Conservation (phyloP, 2,888 invertebrate genomes). For the Clivina fossor region DNA sequence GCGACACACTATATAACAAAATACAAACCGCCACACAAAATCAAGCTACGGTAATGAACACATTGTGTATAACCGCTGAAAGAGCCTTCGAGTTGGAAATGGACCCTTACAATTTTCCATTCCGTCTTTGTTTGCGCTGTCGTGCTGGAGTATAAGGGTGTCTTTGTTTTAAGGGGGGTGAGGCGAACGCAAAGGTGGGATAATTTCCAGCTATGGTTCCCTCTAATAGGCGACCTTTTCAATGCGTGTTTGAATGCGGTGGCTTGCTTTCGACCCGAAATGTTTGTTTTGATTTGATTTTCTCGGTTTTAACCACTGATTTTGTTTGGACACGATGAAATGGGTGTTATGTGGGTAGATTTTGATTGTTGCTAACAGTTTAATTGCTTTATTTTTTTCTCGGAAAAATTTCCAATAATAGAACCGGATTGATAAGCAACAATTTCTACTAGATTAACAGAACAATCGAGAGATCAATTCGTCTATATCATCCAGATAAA, state of each 20-base stretch:
- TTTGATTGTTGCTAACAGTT: no score
- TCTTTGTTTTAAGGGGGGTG: constrained; percentile 16
- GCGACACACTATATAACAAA: not conserved
- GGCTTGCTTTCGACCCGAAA: no score
- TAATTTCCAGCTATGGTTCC: constrained; percentile 21
- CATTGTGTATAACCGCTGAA: constrained; percentile 27
- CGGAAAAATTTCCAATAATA: no score
- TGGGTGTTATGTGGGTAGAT: no score
- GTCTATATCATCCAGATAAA: no score
- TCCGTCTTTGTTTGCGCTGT: constrained; percentile 3
- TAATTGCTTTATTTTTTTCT: no score
- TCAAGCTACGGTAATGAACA: constrained; percentile 18
- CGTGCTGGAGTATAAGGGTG: not conserved
- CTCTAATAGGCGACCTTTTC: no score
- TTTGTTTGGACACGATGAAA: no score
- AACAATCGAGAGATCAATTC: no score
- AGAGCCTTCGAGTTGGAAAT: constrained; percentile 19
- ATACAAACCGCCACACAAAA: not conserved
- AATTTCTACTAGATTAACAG: no score
- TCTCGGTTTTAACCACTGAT: constrained; percentile 14
- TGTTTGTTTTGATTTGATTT: constrained; percentile 10
- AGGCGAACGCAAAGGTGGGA: constrained; percentile 2
- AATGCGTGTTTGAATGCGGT: no score
- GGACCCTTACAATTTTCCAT: constrained; percentile 9
- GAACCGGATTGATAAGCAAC: no score